phyloP scores from a whole-genome alignment of 2,113 vertebrate species.

The Leptocoma aspasia region DNA sequence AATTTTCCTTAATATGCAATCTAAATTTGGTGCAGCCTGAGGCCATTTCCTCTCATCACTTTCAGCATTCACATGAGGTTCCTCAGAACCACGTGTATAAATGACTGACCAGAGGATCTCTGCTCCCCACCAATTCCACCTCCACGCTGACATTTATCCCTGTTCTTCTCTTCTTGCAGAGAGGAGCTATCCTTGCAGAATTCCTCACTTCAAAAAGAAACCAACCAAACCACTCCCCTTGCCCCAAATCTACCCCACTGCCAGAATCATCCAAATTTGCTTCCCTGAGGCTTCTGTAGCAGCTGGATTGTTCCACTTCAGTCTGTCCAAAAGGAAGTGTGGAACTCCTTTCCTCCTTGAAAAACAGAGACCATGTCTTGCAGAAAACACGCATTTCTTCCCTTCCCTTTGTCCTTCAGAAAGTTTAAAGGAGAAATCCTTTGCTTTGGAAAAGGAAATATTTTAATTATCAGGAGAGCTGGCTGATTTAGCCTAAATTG shows the following conservation, averaged over 20 bases:
- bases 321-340: not conserved
- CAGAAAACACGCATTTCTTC: not conserved
- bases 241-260: not conserved
- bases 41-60: not conserved
- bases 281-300: not conserved
- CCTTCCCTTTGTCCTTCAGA: not conserved
- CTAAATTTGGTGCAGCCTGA: not conserved
- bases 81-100: not conserved
- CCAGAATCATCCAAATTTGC: not conserved
- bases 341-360: not conserved
- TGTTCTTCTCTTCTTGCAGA: not conserved
- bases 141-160: rapidly evolving
- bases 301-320: not conserved
- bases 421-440: not conserved
- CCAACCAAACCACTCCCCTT: too few relatives aligned
- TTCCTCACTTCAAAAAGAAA: not conserved
- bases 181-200: not conserved
- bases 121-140: not conserved
- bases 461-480: not conserved
- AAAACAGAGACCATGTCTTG: not conserved
- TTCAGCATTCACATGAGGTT: not conserved
- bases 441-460: not conserved
- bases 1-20: not conserved
- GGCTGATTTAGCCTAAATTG: not conserved
- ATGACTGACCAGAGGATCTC: not conserved